These are phyloP conservation scores for Dugesia japonica DNA, from an alignment of 2,888 invertebrate species.

Conservation along the genomic window DNA sequence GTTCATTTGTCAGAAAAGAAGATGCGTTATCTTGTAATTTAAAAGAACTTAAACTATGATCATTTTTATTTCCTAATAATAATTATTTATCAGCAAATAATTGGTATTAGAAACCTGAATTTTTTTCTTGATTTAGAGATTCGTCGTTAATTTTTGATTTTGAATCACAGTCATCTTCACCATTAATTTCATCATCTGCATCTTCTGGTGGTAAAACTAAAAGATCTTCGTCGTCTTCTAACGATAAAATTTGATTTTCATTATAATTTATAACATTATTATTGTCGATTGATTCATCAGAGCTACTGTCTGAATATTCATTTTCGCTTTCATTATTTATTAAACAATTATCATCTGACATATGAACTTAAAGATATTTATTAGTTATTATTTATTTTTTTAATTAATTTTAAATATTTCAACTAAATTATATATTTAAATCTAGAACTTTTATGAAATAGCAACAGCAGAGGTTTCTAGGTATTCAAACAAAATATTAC, in stretches of 20 bases:
- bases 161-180: neutral
- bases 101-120: neutral
- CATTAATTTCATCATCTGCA: neutral
- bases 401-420: neutral
- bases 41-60: neutral
- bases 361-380: neutral
- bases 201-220: neutral
- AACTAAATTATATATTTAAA: neutral
- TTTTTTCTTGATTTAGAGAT: neutral
- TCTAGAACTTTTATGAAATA: conserved; percentile 7
- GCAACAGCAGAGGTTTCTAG: conserved; percentile 9
- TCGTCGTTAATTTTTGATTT: neutral
- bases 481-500: neutral
- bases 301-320: conserved; percentile 3
- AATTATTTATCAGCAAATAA: neutral
- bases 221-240: neutral
- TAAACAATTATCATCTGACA: neutral
- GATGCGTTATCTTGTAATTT: neutral
- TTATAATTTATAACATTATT: neutral
- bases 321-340: neutral
- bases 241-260: neutral
- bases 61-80: neutral
- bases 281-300: neutral
- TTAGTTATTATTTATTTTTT: neutral
- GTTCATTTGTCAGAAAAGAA: conserved; percentile 10